Percentiles rank a stretch among this genome's conserved stretches.
phyloP scores from a whole-genome alignment of 1,140 invertebrate species.

The Cepaea nemoralis region DNA sequence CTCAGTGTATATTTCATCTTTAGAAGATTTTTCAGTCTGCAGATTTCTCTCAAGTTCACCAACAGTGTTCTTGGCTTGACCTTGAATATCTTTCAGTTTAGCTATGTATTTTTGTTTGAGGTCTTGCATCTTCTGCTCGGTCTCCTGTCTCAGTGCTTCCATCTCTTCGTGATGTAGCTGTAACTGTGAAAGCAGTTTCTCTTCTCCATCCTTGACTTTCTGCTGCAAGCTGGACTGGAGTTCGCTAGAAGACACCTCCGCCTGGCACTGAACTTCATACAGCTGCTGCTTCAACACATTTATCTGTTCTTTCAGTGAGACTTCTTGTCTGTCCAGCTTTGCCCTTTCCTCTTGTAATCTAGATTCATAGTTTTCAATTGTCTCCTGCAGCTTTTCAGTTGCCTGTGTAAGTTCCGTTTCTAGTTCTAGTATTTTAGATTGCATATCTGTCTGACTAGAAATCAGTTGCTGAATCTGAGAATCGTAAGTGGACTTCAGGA shows the following conservation, averaged over 20 bases:
- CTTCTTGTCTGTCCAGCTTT: slow-evolving; percentile 59
- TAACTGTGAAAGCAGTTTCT: slow-evolving; percentile 54
- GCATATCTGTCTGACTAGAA: background rate
- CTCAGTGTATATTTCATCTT: slow-evolving; percentile 59
- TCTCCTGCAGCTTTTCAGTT: slow-evolving; percentile 59
- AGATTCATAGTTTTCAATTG: slow-evolving; percentile 62
- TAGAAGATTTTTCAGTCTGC: slow-evolving; percentile 46
- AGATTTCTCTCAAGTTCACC: slow-evolving; percentile 44
- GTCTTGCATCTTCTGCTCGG: slow-evolving; percentile 61
- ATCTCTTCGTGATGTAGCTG: slow-evolving; percentile 61
- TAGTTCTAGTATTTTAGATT: slow-evolving; percentile 32
- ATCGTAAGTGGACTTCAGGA: slow-evolving; percentile 46
- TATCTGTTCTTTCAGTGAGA: slow-evolving; percentile 56
- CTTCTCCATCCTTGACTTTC: slow-evolving; percentile 55
- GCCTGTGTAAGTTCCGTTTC: slow-evolving; percentile 60
- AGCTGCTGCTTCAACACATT: slow-evolving; percentile 58
- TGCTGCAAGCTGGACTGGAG: slow-evolving; percentile 49
- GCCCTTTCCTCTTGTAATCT: slow-evolving; percentile 66
- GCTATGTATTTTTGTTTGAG: slow-evolving; percentile 63
- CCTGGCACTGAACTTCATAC: slow-evolving; percentile 50
- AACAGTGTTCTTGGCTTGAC: slow-evolving; percentile 46
- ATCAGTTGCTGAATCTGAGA: slow-evolving; percentile 24
- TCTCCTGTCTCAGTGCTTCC: slow-evolving; percentile 57
- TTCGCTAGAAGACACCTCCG: slow-evolving; percentile 50
- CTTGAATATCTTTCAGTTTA: slow-evolving; percentile 62